A percentile compares a stretch with the other conserved stretches of the same genome.
Evolutionary conservation across 2,113 vertebrate genomes (phyloP).

Genomic region (Corvus cornix): DNA sequence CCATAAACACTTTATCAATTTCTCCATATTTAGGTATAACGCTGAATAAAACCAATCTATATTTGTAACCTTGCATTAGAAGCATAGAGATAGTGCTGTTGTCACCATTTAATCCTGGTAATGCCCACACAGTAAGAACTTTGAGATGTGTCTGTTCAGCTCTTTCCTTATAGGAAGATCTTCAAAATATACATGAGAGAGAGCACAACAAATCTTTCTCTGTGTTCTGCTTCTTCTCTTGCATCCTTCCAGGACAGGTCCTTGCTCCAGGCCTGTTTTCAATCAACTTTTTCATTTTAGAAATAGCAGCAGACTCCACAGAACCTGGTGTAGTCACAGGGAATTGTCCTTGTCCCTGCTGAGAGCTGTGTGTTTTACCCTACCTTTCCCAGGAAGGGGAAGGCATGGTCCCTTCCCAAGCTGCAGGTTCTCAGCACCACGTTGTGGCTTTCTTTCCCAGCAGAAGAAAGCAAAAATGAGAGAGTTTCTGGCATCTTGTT

Average conservation of each 20-base stretch:
- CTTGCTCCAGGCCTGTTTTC: background rate
- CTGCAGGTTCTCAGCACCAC: background rate
- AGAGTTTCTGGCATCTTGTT: background rate
- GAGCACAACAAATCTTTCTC: background rate
- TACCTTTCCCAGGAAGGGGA: background rate
- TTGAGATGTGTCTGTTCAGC: background rate
- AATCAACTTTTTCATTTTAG: background rate
- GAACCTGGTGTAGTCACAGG: no score
- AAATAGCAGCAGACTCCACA: background rate
- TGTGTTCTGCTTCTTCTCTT: background rate
- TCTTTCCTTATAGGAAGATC: background rate
- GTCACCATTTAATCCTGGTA: background rate
- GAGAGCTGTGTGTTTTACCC: background rate
- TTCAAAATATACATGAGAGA: background rate
- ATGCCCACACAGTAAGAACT: background rate
- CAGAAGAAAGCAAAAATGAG: background rate
- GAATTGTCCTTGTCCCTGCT: background rate
- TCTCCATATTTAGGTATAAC: background rate
- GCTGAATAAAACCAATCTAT: background rate
- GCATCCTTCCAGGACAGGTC: background rate
- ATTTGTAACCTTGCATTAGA: background rate
- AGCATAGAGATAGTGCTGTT: background rate
- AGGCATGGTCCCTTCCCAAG: rapidly evolving
- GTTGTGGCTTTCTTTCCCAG: background rate
- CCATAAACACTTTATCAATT: background rate